Base-by-base conservation (phyloP, 2,113 vertebrate species). In the Oxyura jamaicensis region DNA sequence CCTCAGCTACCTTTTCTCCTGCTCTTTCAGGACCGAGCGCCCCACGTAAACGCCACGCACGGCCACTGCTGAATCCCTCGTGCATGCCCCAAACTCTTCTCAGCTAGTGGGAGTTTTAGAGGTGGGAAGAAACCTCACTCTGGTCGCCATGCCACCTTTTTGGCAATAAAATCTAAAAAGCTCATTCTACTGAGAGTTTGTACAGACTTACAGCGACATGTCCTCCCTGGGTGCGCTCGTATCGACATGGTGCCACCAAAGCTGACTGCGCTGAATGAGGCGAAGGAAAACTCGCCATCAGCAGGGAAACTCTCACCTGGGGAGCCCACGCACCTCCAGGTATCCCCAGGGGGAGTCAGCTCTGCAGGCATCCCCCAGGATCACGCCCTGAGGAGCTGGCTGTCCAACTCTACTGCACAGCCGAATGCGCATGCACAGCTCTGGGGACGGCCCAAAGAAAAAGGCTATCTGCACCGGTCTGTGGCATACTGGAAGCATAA, bases 401-500 rank as follows among this genome's bases (percentile, higher is more conserved):
- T 42, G 25, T 59, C 39, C 58, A 80, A 25, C n/a, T 66, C n/a
- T 50, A 1, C 1, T 8, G 60, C 73, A 20, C 13, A 14, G 41
- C 14, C 33, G n/a, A 3, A 44, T 1, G 0, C 23, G 42, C 59
- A 53, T 4, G 22, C 1, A 0, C 21, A 55, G 17, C 76, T 79
- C 65, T 33, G 36, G 6, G 0, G 0, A 5, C 36, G 77, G 59
- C 41, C 31, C 42, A 10, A 55, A 50, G 39, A 41, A n/a, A 71
- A 20, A 0, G 5, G 22, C 14, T 74, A 11, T 42, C 67, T 59
- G 56, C 83, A 53, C 7, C 0, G 0, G 28, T 11, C 53, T 55
- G 44, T 1, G 9, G 55, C 53, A n/a, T 59, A 78, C 63, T 52
- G 52, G 28, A 80, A 55, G 50, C n/a, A 83, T 66, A 74, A 83